Evolutionary conservation across 64 coral and sea anemone species (phyloP).

Genomic region (Porites australiensis): DNA sequence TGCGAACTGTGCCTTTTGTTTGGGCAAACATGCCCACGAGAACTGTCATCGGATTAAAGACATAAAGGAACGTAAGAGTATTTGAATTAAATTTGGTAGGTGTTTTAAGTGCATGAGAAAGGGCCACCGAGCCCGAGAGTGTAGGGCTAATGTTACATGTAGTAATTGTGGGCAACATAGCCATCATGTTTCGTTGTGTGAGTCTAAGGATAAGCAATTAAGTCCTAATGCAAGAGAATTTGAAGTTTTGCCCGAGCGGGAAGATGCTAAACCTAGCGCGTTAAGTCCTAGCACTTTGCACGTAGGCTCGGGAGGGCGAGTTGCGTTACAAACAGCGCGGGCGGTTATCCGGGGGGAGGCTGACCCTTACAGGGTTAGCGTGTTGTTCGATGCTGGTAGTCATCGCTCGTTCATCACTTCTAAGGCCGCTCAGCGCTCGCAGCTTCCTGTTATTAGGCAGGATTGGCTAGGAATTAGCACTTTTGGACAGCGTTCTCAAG

Average conservation of each 20-base stretch:
- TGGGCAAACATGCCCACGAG: slow-evolving; percentile 34
- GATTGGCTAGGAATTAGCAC: slow-evolving; percentile 49
- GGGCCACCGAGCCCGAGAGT: slow-evolving; percentile 44
- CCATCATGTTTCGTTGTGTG: slow-evolving; percentile 45
- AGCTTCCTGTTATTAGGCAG: slow-evolving; percentile 18
- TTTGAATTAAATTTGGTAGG: slow-evolving; percentile 46
- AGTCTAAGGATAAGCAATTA: neutral
- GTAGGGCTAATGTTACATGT: slow-evolving; percentile 7
- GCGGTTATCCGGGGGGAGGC: slow-evolving; percentile 32
- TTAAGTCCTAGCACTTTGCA: slow-evolving; percentile 9
- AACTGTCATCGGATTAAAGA: slow-evolving; percentile 3
- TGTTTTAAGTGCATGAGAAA: slow-evolving; percentile 64
- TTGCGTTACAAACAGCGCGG: slow-evolving; percentile 61
- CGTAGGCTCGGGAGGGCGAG: slow-evolving; percentile 21
- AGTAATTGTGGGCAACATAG: neutral
- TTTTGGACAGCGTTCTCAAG: neutral
- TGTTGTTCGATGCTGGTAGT: slow-evolving; percentile 69
- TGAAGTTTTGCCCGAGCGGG: neutral
- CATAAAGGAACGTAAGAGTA: slow-evolving; percentile 14
- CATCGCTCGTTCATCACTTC: slow-evolving; percentile 52
- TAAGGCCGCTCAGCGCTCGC: neutral
- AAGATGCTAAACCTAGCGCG: neutral
- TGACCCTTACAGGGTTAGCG: slow-evolving; percentile 16
- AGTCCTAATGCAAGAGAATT: neutral
- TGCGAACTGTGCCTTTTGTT: slow-evolving; percentile 48